phyloP scores from a whole-genome alignment of 2,797 vertebrate species.

The Sitta carolinensis region DNA sequence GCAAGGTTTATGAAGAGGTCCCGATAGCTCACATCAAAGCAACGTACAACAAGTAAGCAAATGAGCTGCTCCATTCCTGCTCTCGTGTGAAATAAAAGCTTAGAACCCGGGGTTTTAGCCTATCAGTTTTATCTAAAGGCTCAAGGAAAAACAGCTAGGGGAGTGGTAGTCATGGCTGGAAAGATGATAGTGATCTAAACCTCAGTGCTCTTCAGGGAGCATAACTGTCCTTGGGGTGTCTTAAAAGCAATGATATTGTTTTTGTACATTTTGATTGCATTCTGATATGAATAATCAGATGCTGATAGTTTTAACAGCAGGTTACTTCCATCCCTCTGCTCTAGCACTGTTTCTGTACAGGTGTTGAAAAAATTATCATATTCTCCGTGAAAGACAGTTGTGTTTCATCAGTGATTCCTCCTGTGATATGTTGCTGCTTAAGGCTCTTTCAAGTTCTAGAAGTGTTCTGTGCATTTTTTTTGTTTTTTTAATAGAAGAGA shows the following conservation, averaged over 20 bases:
- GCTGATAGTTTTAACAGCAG: background rate
- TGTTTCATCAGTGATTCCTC: background rate
- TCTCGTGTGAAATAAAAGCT: background rate
- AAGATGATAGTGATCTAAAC: background rate
- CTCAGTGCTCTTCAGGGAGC: background rate
- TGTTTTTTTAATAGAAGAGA: background rate
- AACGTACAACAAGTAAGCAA: conserved; percentile 94
- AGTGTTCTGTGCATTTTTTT: background rate
- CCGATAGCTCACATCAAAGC: conserved; percentile 91
- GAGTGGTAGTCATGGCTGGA: background rate
- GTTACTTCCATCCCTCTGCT: background rate
- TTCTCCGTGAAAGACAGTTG: background rate
- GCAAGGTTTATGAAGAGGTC: conserved; percentile 88
- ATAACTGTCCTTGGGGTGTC: background rate
- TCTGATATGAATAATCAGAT: background rate
- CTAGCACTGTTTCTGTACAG: background rate
- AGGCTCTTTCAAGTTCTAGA: background rate
- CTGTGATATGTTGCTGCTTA: background rate
- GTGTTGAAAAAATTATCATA: background rate
- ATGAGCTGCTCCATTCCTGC: background rate
- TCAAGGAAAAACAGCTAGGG: background rate
- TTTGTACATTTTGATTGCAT: background rate
- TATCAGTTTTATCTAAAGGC: background rate
- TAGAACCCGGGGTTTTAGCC: background rate
- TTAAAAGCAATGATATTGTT: background rate